Percentiles rank a stretch among this genome's conserved stretches.
Conservation (phyloP, 2,113 vertebrate species). For the Heterochromis multidens region DNA sequence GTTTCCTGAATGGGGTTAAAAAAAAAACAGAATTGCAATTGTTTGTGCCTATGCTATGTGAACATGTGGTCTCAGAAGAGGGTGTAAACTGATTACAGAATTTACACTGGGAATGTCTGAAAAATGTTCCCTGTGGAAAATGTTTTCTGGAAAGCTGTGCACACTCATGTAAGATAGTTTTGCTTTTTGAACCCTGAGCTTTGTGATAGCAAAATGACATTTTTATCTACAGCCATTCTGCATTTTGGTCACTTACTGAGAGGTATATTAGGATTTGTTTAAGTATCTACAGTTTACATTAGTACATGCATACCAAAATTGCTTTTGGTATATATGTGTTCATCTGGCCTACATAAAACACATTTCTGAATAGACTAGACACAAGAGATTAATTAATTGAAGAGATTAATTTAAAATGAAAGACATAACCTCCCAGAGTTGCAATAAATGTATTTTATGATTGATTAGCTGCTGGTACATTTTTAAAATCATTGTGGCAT, state of each 20-base stretch:
- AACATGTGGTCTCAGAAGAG: not conserved
- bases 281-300: not conserved
- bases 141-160: not conserved
- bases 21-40: not conserved
- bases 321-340: not conserved
- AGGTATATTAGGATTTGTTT: not conserved
- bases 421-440: not conserved
- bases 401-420: not conserved
- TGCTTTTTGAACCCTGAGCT: not conserved
- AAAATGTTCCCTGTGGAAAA: not conserved
- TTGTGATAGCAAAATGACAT: not conserved
- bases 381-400: not conserved
- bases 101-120: not conserved
- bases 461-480: not conserved
- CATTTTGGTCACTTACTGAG: not conserved
- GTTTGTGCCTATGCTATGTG: not conserved
- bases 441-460: not conserved
- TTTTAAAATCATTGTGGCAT: not conserved
- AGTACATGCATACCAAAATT: not conserved
- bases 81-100: not conserved
- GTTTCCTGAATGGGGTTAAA: not conserved
- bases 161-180: not conserved
- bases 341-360: not conserved
- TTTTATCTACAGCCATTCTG: not conserved
- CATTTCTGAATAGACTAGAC: not conserved